Percentiles rank a stretch among this genome's conserved stretches.
These are phyloP conservation scores for Phalacrocorax carbo DNA, from an alignment of 2,113 vertebrate species.

Conservation along the genomic window DNA sequence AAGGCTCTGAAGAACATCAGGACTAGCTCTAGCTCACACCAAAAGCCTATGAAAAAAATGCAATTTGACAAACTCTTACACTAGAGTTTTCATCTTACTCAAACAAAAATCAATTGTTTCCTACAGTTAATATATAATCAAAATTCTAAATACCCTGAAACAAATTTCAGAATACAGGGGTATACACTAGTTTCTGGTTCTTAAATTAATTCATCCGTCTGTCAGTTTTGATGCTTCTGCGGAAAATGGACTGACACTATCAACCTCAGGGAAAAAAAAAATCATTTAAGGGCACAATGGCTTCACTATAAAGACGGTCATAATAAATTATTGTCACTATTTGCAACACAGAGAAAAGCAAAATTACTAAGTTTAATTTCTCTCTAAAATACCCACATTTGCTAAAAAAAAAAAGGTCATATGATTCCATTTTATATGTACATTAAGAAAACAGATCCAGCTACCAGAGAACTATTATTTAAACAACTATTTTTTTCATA, in stretches of 20 bases:
- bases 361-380: not conserved
- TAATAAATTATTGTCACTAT: not conserved
- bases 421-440: not conserved
- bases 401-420: not conserved
- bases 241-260: not conserved
- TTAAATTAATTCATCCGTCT: not conserved
- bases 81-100: not conserved
- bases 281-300: not conserved
- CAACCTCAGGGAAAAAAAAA: not conserved
- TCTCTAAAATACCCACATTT: not conserved
- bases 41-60: not conserved
- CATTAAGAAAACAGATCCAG: not conserved
- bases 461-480: not conserved
- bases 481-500: not conserved
- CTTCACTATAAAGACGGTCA: not conserved
- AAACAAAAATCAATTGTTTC: not conserved
- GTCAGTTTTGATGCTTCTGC: not conserved
- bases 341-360: not conserved
- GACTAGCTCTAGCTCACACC: not conserved
- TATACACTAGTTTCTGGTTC: not conserved
- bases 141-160: not conserved
- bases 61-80: not conserved
- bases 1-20: not conserved
- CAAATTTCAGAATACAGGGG: not conserved
- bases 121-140: not conserved